Percentiles rank a stretch among this genome's conserved stretches.
Evolutionary conservation across 2,797 vertebrate genomes (phyloP).

Genomic region (Oceanodroma leucorhoa): DNA sequence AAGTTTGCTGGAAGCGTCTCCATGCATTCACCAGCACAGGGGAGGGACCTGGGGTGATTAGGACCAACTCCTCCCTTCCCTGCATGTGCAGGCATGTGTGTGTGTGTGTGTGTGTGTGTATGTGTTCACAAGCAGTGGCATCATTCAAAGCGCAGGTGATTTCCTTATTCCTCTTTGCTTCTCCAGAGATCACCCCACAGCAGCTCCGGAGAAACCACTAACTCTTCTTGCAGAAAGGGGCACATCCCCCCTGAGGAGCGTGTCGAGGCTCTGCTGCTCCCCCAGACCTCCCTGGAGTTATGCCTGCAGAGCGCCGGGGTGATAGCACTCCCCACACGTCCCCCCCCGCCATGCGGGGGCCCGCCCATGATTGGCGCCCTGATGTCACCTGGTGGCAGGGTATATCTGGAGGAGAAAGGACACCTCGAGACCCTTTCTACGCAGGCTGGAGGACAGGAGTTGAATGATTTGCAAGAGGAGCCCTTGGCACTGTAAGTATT

Average conservation of each 20-base stretch:
- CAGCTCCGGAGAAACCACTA: not conserved
- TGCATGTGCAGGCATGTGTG: not conserved
- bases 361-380: not conserved
- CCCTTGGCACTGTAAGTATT: constrained; percentile 53
- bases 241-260: rapidly evolving
- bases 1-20: not conserved
- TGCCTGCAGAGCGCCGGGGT: not conserved
- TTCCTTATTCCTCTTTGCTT: not conserved
- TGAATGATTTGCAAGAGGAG: constrained; percentile 35
- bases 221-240: not conserved
- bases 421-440: constrained; percentile 14
- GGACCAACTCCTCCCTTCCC: not conserved
- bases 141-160: not conserved
- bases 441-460: not conserved
- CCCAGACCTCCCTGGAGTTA: not conserved
- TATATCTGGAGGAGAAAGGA: constrained; percentile 63
- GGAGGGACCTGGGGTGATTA: not conserved
- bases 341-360: rapidly evolving
- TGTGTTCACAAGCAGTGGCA: not conserved
- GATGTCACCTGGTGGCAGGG: constrained; percentile 37
- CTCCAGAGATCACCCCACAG: not conserved
- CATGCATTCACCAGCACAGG: not conserved
- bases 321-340: not conserved
- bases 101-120: not conserved
- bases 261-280: not conserved